These are phyloP conservation scores for Tamandua tetradactyla DNA, from an alignment of 2,797 vertebrate species.

Conservation along the genomic window DNA sequence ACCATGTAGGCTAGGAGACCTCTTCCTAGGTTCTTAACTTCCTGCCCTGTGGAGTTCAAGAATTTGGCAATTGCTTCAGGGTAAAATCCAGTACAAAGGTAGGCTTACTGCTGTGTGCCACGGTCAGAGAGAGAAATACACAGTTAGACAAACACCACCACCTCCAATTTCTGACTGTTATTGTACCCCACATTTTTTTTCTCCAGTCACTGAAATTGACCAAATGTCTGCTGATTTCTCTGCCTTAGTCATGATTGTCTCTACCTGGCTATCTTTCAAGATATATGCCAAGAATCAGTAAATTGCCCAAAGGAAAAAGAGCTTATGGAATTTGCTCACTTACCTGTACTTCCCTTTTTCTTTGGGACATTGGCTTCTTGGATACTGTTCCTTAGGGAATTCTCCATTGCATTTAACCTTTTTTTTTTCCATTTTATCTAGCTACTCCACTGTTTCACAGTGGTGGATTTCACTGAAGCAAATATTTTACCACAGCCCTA, in stretches of 20 bases:
- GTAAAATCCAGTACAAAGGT: not conserved
- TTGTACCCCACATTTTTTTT: no score
- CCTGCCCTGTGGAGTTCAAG: not conserved
- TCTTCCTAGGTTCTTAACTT: not conserved
- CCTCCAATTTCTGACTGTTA: not conserved
- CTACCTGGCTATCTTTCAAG: not conserved
- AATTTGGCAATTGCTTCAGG: not conserved
- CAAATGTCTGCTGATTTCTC: not conserved
- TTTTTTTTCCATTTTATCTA: not conserved
- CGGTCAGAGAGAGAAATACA: not conserved
- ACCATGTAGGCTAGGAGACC: not conserved
- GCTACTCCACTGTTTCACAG: not conserved
- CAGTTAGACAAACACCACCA: not conserved
- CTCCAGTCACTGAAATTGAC: not conserved
- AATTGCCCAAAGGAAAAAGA: not conserved
- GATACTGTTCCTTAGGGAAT: not conserved
- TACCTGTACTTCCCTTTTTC: not conserved
- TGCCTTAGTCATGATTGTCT: not conserved
- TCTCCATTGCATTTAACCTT: not conserved
- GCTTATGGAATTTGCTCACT: not conserved
- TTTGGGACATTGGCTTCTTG: not conserved
- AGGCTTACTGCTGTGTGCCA: not conserved
- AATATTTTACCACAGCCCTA: not conserved
- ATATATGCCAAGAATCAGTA: not conserved
- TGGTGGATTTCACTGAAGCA: not conserved